Evolutionary conservation across 2,797 vertebrate genomes (phyloP), one percentile per base, ranked within the genome.

Genomic region (Pempheris klunzingeri): DNA sequence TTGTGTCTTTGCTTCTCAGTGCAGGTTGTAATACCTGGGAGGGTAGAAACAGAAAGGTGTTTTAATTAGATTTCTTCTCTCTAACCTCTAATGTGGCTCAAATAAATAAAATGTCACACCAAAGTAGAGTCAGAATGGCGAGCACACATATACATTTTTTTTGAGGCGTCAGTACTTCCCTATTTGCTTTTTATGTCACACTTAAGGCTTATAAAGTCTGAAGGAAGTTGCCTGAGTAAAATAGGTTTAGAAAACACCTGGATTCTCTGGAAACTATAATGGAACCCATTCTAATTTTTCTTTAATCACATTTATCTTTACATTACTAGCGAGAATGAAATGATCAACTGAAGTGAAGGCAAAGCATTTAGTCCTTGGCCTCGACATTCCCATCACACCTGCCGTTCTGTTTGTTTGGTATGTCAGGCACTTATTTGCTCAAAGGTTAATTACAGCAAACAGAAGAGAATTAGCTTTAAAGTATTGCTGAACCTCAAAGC

Each of bases 291-390:
- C 34, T 63, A 49, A 63, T 70, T 72, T 65, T 65, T 54, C 18
- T 81, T 57, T 60, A 41, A 75, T 72, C 6, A 43, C 63, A 67
- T 77, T 81, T 57, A 60, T 60, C 39, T 77, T 66, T 82, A 17
- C 38, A 69, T 59, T 59, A 66, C 30, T 47, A 32, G 32, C 2
- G 7, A 2, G 3, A 77, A 77, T 65, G 1, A 82, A 78, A 70
- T 73, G 60, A 78, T 82, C 55, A 11, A 61, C 81, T 52, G 62
- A 46, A 82, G 49, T 70, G 44, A 85, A 63, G 61, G 74, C 52
- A 43, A 77, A 57, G 58, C 71, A 57, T 78, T 67, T 14, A 66
- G 61, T 49, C 73, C 50, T 26, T 49, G 69, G 59, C 71, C 62
- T 66, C 14, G 4, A 54, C 43, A n/a, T 49, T 71, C 61, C 15